phyloP scores from a whole-genome alignment of 2,888 invertebrate genomes.

The Drosophila borborema region DNA sequence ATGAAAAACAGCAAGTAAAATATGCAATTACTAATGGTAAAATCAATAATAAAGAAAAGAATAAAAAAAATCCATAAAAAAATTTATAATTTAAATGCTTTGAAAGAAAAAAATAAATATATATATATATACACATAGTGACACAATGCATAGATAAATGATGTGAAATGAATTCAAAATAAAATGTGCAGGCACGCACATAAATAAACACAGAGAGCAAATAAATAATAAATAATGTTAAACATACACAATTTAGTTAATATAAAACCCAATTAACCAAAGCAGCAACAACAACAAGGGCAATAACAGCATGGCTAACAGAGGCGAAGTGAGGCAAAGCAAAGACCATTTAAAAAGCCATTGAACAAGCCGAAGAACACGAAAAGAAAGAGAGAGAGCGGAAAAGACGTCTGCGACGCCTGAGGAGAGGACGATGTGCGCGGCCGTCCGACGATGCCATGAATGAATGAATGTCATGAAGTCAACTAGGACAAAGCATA shows the following conservation, averaged over 20 bases:
- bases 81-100: conserved; percentile 73
- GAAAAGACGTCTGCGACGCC: conserved; percentile 3
- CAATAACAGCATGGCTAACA: conserved; percentile 44
- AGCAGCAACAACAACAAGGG: conserved; percentile 21
- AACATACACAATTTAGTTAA: conserved; percentile 79
- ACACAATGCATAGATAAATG: conserved; percentile 64
- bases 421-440: conserved; percentile 11
- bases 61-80: conserved; percentile 31
- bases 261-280: conserved; percentile 75
- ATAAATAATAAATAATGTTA: conserved; percentile 77
- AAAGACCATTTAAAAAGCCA: conserved; percentile 71
- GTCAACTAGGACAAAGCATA: conserved; percentile 80
- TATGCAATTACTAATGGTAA: conserved; percentile 65
- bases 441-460: conserved; percentile 55
- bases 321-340: conserved; percentile 28
- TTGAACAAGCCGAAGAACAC: conserved; percentile 41
- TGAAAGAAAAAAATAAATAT: conserved; percentile 1
- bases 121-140: conserved; percentile 1
- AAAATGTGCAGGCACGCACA: conserved; percentile 32
- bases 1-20: conserved; percentile 61
- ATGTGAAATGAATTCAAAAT: conserved; percentile 61
- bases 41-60: conserved; percentile 57
- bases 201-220: conserved; percentile 35
- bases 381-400: conserved; percentile 45
- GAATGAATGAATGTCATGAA: conserved; percentile 81